Conservation (phyloP, 2,797 vertebrate species). For the Dicrostonyx torquatus region DNA sequence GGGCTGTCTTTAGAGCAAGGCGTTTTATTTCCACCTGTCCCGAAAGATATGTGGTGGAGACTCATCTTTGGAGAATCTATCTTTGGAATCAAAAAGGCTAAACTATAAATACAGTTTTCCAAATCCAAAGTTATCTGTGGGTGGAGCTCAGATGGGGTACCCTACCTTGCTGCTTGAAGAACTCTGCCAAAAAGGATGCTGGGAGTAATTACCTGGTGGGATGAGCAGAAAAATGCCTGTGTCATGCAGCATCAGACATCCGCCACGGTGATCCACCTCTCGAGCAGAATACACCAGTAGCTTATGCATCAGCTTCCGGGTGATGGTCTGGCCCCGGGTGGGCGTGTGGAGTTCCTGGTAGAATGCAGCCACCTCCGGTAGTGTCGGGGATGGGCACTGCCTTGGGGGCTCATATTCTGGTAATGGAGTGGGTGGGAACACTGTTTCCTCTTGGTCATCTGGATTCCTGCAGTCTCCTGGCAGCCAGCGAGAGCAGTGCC, state of each 20-base stretch:
- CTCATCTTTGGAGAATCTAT: not conserved
- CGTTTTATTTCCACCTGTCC: slow-evolving; percentile 4
- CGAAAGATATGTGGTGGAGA: not conserved
- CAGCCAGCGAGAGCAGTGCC: slow-evolving; percentile 56
- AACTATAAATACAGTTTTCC: not conserved
- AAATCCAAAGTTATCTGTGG: not conserved
- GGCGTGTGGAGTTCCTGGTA: slow-evolving; percentile 76
- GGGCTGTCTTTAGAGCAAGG: not conserved
- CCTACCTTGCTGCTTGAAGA: accelerated
- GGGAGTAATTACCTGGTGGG: slow-evolving; percentile 64
- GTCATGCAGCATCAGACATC: slow-evolving; percentile 75
- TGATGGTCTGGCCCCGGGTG: slow-evolving; percentile 69
- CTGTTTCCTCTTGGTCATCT: slow-evolving; percentile 32
- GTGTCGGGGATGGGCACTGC: not conserved
- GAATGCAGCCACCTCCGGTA: slow-evolving; percentile 72
- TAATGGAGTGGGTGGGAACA: not conserved
- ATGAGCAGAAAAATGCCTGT: slow-evolving; percentile 76
- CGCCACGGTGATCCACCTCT: slow-evolving; percentile 72
- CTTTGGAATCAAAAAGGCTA: slow-evolving; percentile 12
- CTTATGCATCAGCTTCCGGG: slow-evolving; percentile 76
- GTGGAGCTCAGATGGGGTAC: accelerated
- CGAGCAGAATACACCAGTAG: slow-evolving; percentile 75
- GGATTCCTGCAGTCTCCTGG: not conserved
- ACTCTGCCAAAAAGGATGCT: accelerated
- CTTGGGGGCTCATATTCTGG: slow-evolving; percentile 30